A percentile compares a stretch with the other conserved stretches of the same genome.
Conservation (phyloP, 2,888 invertebrate species). For the Globia sparganii region DNA sequence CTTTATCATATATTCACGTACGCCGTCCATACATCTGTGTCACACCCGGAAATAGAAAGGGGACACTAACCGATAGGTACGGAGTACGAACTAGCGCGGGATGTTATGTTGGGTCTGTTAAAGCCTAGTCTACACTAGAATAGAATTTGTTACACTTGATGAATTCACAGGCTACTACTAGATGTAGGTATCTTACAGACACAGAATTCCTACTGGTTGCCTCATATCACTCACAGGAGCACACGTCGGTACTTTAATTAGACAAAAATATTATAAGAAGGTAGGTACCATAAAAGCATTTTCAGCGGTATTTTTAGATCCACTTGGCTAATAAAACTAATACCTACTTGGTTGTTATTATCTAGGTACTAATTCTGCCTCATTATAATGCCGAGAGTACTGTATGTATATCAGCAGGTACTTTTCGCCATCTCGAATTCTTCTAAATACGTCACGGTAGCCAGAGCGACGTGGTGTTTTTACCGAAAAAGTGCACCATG, state of each 20-base stretch:
- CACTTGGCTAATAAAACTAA: slow-evolving; percentile 34
- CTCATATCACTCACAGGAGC: too few species aligned
- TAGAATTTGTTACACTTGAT: neutral
- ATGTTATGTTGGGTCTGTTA: neutral
- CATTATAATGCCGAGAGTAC: slow-evolving; percentile 1
- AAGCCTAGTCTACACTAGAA: slow-evolving; percentile 28
- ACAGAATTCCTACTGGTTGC: neutral
- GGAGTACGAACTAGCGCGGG: slow-evolving; percentile 16
- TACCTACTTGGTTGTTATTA: slow-evolving; percentile 12
- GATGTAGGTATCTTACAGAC: neutral
- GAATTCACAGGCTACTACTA: neutral
- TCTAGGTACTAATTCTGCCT: slow-evolving; percentile 8
- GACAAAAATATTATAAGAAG: neutral
- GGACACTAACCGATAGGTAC: slow-evolving; percentile 57
- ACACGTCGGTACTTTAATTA: neutral
- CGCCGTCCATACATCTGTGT: slow-evolving; percentile 22
- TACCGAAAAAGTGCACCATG: neutral
- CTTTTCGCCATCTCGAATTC: neutral
- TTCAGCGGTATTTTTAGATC: slow-evolving; percentile 22
- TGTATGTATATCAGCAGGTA: neutral
- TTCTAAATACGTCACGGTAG: neutral
- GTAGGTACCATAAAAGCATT: neutral
- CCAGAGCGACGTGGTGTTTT: slow-evolving; percentile 6
- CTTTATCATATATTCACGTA: slow-evolving; percentile 54
- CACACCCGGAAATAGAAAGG: slow-evolving; percentile 58